Evolutionary conservation across 2,113 vertebrate genomes (phyloP).

Genomic region (Mustelus asterias): DNA sequence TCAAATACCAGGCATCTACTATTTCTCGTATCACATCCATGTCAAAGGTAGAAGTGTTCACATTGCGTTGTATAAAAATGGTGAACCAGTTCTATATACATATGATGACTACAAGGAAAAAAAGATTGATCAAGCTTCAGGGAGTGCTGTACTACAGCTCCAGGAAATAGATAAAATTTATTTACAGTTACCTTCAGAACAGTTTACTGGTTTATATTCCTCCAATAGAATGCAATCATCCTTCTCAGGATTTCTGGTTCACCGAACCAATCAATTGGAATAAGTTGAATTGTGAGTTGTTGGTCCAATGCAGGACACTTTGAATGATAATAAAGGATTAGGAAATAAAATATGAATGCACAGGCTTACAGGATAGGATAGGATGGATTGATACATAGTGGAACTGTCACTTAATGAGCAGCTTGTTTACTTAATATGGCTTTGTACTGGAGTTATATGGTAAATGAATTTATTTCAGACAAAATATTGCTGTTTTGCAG

Average conservation of each 20-base stretch:
- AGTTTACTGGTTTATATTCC: conserved; percentile 86
- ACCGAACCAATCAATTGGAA: conserved; percentile 49
- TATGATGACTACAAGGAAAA: conserved; percentile 91
- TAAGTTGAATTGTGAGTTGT: not conserved
- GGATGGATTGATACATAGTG: not conserved
- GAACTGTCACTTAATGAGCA: not conserved
- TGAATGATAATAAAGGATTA: not conserved
- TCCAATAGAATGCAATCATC: conserved; percentile 85
- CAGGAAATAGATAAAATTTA: conserved; percentile 82
- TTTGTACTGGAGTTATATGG: not conserved
- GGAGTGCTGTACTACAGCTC: conserved; percentile 75
- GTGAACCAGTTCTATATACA: conserved; percentile 75
- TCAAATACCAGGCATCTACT: conserved; percentile 82
- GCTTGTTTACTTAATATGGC: not conserved
- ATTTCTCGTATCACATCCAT: conserved; percentile 84
- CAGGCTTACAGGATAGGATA: not conserved
- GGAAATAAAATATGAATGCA: not conserved
- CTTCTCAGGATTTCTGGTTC: conserved; percentile 93
- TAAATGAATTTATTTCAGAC: not conserved
- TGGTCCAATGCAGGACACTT: not conserved
- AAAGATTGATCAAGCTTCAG: conserved; percentile 91
- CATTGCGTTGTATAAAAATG: conserved; percentile 87
- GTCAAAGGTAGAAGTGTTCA: conserved; percentile 86
- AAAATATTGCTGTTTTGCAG: not conserved
- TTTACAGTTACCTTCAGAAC: conserved; percentile 81